Base-by-base conservation (phyloP, 2,113 vertebrate genomes). In the Gavia stellata region DNA sequence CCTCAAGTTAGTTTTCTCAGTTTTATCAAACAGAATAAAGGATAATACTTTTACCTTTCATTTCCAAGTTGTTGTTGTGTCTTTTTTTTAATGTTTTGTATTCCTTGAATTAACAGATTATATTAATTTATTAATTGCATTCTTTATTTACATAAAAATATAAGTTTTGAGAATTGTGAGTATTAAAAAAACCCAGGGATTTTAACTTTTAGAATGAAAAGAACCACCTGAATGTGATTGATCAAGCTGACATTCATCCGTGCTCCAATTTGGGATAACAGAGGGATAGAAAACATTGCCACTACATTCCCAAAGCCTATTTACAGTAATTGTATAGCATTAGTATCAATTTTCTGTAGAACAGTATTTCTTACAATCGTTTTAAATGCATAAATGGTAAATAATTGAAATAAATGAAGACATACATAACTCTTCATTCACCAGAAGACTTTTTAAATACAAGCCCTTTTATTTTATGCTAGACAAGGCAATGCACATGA, bases 381-480 rank as follows among this genome's bases (percentile, higher is more conserved):
- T 96, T 94, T 31, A 92, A 97, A 91, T 88, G 33, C 8, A 36
- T 70, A 94, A 96, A 91, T 81, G 23, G 55, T 73, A 68, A 90
- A 66, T 88, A 87, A 90, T 52, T 75, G 40, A 78, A 92, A 79
- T 36, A 59, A 83, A 84, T 84, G 20, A 56, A 56, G 21, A 25
- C 36, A 53, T 88, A 67, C 6, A 14, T 86, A 86, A 44, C 31
- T 88, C 52, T 89, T 97, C 36, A 62, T 84, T 96, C 25, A 56
- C 73, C 82, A 86, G 12, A 29, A 85, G 62, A 25, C 68, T 65
- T 94, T 77, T 85, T 38, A 72, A 92, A 68, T 74, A n/a, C 14
- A 86, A 88, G n/a, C 25, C 40, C 17, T 84, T 95, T 71, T 90
- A 78, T 86, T 86, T 95, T 81, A 67, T 84, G 56, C 38, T 91